Percentiles rank a stretch among this genome's conserved stretches.
Evolutionary conservation across 1,140 invertebrate genomes (phyloP).

Genomic region (Helicorthomorpha holstii): DNA sequence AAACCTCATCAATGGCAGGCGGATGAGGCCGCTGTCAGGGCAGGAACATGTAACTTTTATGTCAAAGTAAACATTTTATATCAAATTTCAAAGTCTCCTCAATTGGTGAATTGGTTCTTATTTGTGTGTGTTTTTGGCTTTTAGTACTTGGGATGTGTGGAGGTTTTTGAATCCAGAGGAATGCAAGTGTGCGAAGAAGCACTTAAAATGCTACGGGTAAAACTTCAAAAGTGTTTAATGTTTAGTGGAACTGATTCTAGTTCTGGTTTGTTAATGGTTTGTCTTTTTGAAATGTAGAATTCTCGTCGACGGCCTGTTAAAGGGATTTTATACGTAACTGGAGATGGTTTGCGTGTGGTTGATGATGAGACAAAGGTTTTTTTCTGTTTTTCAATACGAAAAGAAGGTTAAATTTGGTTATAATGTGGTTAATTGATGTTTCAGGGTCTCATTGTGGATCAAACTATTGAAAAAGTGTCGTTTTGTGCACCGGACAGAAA

Average conservation of each 20-base stretch:
- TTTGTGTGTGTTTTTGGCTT: conserved; percentile 19
- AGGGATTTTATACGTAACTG: conserved; percentile 86
- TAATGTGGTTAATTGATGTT: conserved; percentile 5
- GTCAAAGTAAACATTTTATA: conserved; percentile 52
- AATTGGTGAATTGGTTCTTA: neutral
- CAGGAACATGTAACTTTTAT: conserved; percentile 88
- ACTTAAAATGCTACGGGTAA: conserved; percentile 76
- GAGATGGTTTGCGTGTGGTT: conserved; percentile 90
- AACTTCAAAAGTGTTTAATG: conserved; percentile 16
- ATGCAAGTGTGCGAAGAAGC: conserved; percentile 99
- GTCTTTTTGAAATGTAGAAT: conserved; percentile 40
- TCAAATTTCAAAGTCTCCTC: too few relatives aligned
- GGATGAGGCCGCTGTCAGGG: conserved; percentile 88
- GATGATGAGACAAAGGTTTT: conserved; percentile 88
- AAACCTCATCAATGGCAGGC: conserved; percentile 96
- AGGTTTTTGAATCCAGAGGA: conserved; percentile 96
- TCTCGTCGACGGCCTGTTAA: conserved; percentile 69
- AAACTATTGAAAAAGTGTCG: conserved; percentile 99
- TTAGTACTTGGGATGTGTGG: conserved; percentile 92
- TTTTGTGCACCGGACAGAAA: conserved; percentile 99
- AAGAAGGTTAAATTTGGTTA: neutral
- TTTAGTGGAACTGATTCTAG: neutral
- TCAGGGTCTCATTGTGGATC: conserved; percentile 89
- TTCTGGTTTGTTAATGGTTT: neutral
- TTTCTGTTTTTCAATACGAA: conserved; percentile 8